These are phyloP conservation scores for Drosophila tristis DNA, from an alignment of 1,140 invertebrate species.

Conservation along the genomic window DNA sequence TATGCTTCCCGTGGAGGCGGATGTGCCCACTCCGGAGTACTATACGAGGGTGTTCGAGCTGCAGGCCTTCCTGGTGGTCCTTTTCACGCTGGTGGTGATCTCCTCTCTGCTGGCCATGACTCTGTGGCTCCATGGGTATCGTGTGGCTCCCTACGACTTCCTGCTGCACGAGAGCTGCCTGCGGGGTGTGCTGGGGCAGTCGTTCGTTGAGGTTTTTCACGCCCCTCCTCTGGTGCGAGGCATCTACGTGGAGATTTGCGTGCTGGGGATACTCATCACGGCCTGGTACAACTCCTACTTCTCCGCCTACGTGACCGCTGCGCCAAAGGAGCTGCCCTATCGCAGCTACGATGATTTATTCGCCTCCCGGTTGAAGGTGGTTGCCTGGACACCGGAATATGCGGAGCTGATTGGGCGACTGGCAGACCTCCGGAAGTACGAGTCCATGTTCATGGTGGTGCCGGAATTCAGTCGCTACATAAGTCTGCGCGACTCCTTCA, in stretches of 20 bases:
- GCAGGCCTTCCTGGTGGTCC: slow-evolving; percentile 52
- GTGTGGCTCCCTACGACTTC: slow-evolving; percentile 45
- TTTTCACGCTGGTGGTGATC: slow-evolving; percentile 44
- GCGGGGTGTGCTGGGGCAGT: slow-evolving; percentile 67
- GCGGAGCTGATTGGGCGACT: slow-evolving; percentile 55
- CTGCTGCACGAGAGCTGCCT: slow-evolving; percentile 69
- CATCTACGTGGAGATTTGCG: slow-evolving; percentile 72
- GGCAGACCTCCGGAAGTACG: slow-evolving; percentile 58
- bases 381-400: slow-evolving; percentile 62
- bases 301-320: slow-evolving; percentile 70
- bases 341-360: slow-evolving; percentile 64
- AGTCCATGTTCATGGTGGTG: slow-evolving; percentile 61
- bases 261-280: slow-evolving; percentile 69
- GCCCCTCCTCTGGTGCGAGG: slow-evolving; percentile 48
- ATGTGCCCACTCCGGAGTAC: slow-evolving; percentile 65
- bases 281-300: slow-evolving; percentile 78
- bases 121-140: slow-evolving; percentile 55
- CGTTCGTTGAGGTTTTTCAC: slow-evolving; percentile 61
- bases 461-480: slow-evolving; percentile 50
- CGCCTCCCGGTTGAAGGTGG: slow-evolving; percentile 53
- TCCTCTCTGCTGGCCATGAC: slow-evolving; percentile 44
- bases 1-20: slow-evolving; percentile 68
- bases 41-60: slow-evolving; percentile 69
- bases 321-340: slow-evolving; percentile 54
- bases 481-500: slow-evolving; percentile 47